Evolutionary conservation across 35 echinoderm and acorn worm genomes (phyloP).

Genomic region (Apostichopus californicus): DNA sequence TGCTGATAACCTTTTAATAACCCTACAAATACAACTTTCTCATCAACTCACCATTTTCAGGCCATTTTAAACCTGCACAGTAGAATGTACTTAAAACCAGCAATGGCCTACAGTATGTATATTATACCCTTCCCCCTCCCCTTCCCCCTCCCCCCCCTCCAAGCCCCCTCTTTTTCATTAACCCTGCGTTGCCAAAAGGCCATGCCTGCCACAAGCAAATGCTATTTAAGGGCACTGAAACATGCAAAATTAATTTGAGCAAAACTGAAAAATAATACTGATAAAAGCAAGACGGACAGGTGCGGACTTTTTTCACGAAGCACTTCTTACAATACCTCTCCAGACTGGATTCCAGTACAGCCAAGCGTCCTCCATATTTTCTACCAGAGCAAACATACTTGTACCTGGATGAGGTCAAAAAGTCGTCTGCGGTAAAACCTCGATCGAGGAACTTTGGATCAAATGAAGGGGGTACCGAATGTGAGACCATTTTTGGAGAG

Average conservation of each 20-base stretch:
- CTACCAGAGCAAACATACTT: slow-evolving; percentile 54
- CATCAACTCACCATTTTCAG: too few relatives aligned
- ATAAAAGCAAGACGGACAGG: background rate
- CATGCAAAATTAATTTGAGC: background rate
- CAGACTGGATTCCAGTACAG: slow-evolving; percentile 96
- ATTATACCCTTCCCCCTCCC: too few relatives aligned
- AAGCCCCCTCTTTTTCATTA: too few relatives aligned
- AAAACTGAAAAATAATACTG: slow-evolving; percentile 20
- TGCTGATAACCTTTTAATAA: too few relatives aligned
- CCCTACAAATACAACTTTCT: too few relatives aligned
- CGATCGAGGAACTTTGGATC: background rate
- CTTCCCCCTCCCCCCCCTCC: too few relatives aligned
- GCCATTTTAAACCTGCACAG: too few relatives aligned
- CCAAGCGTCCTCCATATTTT: slow-evolving; percentile 69
- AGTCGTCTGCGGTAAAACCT: background rate
- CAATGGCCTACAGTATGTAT: too few relatives aligned
- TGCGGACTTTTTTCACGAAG: background rate
- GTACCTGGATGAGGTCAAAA: slow-evolving; percentile 57
- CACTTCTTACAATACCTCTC: slow-evolving; percentile 72
- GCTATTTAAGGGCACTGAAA: background rate
- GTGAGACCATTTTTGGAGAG: too few relatives aligned
- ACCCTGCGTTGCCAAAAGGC: background rate
- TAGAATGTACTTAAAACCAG: too few relatives aligned
- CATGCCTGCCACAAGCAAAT: background rate
- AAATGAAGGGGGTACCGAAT: background rate